These are phyloP conservation scores for Pagetopsis macropterus DNA, from an alignment of 2,797 vertebrate genomes.

Conservation along the genomic window DNA sequence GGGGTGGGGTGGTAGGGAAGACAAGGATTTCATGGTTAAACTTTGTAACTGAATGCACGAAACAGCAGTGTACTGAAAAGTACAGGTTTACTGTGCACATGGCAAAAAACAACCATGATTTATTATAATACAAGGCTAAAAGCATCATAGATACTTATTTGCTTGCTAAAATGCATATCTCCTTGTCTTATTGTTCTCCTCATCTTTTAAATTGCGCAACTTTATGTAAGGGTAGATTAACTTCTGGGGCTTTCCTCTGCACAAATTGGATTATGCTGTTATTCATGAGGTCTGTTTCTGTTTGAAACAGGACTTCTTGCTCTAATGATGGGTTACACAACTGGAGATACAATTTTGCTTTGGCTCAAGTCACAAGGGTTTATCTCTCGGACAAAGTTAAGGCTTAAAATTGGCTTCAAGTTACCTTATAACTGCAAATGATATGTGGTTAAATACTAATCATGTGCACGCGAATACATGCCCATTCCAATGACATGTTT, in stretches of 20 bases:
- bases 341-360: slow-evolving; percentile 35
- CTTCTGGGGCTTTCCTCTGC: slow-evolving; percentile 19
- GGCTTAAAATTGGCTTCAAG: slow-evolving; percentile 37
- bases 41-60: slow-evolving; percentile 21
- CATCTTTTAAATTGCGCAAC: slow-evolving; percentile 29
- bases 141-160: slow-evolving; percentile 24
- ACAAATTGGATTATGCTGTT: slow-evolving; percentile 33
- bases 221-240: slow-evolving; percentile 13
- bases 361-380: slow-evolving; percentile 42
- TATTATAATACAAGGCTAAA: slow-evolving; percentile 2
- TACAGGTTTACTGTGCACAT: not conserved
- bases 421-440: slow-evolving; percentile 43
- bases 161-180: slow-evolving; percentile 35
- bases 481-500: slow-evolving; percentile 5
- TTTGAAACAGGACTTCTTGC: slow-evolving; percentile 28
- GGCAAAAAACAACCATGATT: not conserved
- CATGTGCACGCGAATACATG: slow-evolving; percentile 28
- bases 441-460: slow-evolving; percentile 54
- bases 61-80: slow-evolving; percentile 6
- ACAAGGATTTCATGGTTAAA: slow-evolving; percentile 44
- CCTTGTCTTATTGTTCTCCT: slow-evolving; percentile 33
- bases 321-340: slow-evolving; percentile 45
- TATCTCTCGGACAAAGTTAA: slow-evolving; percentile 49
- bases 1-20: slow-evolving; percentile 15
- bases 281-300: slow-evolving; percentile 34